These are phyloP conservation scores for Oncorhynchus kisutch DNA, from an alignment of 2,113 vertebrate genomes.

Conservation along the genomic window DNA sequence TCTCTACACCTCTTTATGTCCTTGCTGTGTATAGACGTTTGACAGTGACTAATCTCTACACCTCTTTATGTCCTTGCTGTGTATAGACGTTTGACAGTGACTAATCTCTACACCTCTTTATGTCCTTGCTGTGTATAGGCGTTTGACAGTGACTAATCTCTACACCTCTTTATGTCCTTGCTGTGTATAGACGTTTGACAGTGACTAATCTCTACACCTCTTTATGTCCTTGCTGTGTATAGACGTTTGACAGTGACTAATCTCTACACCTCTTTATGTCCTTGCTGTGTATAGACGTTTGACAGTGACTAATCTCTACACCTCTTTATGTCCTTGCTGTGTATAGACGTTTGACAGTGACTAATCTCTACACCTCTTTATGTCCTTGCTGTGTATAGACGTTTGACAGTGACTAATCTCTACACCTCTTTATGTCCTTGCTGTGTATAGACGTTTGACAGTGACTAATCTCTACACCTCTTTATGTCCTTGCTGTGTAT, in stretches of 20 bases:
- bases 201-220: conserved; percentile 19
- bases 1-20: conserved; percentile 9
- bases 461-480: conserved; percentile 19
- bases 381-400: no score
- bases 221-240: not conserved
- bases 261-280: conserved; percentile 9
- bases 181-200: conserved; percentile 1
- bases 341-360: conserved; percentile 16
- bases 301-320: conserved; percentile 26
- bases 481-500: not conserved
- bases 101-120: conserved; percentile 13
- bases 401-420: conserved; percentile 27
- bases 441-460: conserved; percentile 1
- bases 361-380: conserved; percentile 13
- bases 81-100: conserved; percentile 16
- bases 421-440: not conserved
- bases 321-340: not conserved
- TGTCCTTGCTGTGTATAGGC: no score
- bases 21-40: no score
- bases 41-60: conserved; percentile 26
- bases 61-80: not conserved
- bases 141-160: conserved; percentile 27
- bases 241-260: conserved; percentile 21
- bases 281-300: no score
- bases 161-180: not conserved